Evolutionary conservation across 2,797 vertebrate genomes (phyloP).

Genomic region (Rhinophrynus dorsalis): DNA sequence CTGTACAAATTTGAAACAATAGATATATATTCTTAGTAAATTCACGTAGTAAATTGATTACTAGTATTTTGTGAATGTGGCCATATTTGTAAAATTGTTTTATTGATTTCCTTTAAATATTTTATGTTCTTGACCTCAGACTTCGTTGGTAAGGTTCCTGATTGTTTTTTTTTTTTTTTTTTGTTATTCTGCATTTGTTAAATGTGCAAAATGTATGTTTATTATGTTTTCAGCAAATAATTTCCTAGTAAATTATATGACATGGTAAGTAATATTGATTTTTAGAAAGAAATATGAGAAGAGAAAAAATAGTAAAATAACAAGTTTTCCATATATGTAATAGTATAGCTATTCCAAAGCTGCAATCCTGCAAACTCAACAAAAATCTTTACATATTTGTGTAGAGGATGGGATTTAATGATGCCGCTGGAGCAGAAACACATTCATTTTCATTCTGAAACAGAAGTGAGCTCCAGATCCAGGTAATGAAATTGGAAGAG

Average conservation of each 20-base stretch:
- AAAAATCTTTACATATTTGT: too few species aligned
- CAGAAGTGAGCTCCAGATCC: too few species aligned
- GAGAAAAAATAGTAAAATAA: background rate
- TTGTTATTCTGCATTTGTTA: background rate
- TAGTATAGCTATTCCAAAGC: too few species aligned
- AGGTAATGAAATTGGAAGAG: too few species aligned
- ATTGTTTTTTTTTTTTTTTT: too few species aligned
- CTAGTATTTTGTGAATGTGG: constrained; percentile 1
- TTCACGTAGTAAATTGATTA: constrained; percentile 18
- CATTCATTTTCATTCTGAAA: too few species aligned
- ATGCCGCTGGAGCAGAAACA: too few species aligned
- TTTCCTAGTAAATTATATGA: constrained; percentile 4
- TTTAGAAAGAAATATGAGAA: background rate
- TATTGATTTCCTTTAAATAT: constrained; percentile 21
- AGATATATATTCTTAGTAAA: constrained; percentile 1
- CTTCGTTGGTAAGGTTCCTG: background rate
- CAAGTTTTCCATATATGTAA: too few species aligned
- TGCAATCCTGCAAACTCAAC: too few species aligned
- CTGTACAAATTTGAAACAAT: background rate
- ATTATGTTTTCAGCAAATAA: constrained; percentile 4
- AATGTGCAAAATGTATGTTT: background rate
- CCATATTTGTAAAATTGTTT: constrained; percentile 12
- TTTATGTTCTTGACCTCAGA: background rate
- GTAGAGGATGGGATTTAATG: too few species aligned
- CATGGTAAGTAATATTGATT: constrained; percentile 13